These are phyloP conservation scores for Crepidodera aurea DNA, from an alignment of 2,888 invertebrate genomes.

Conservation along the genomic window DNA sequence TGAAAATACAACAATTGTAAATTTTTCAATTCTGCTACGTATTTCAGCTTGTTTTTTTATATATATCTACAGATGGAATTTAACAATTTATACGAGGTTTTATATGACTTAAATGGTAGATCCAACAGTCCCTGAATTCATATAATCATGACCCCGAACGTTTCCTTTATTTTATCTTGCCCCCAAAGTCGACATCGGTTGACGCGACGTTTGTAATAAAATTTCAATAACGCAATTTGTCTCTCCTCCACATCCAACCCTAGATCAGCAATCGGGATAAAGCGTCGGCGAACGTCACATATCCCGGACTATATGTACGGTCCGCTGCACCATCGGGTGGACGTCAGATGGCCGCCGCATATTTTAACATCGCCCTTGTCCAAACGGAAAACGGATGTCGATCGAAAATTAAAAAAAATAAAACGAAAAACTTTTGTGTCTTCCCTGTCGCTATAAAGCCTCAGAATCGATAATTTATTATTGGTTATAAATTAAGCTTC, in stretches of 20 bases:
- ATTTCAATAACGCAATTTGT: constrained; percentile 18
- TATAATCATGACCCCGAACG: not conserved
- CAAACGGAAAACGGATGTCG: not conserved
- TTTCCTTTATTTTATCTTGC: not conserved
- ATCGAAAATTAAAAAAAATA: too few species aligned
- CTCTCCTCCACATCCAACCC: constrained; percentile 10
- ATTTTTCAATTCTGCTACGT: too few species aligned
- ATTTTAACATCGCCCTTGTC: not conserved
- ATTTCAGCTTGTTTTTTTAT: too few species aligned
- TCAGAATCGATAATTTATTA: too few species aligned
- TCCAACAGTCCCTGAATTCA: not conserved
- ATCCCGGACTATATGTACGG: constrained; percentile 11
- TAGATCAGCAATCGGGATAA: constrained; percentile 8
- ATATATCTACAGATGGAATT: too few species aligned
- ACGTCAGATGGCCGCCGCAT: constrained; percentile 20
- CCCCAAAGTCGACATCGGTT: not conserved
- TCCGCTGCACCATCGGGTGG: constrained; percentile 7
- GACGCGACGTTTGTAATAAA: constrained; percentile 1
- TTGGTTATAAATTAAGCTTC: too few species aligned
- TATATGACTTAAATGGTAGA: too few species aligned
- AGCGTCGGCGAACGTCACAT: constrained; percentile 11
- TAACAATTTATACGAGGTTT: too few species aligned
- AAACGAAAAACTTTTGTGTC: too few species aligned
- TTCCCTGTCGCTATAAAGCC: too few species aligned
- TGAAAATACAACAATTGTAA: too few species aligned